phyloP scores from a whole-genome alignment of 2,113 vertebrate species.

The Hyaena hyaena region DNA sequence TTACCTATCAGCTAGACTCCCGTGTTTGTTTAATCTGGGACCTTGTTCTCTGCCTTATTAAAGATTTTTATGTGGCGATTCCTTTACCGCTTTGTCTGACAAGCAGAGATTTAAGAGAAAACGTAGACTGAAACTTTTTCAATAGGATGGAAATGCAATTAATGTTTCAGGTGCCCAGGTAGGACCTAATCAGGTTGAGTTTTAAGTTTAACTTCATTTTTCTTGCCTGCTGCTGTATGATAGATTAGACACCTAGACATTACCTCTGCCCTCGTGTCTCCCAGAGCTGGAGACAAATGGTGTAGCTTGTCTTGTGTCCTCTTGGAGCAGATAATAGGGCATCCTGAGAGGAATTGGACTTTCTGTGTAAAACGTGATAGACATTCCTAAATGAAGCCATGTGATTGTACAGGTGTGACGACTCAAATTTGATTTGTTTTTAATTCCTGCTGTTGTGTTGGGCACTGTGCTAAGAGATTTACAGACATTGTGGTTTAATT shows the following conservation, averaged over 20 bases:
- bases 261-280: neutral
- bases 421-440: neutral
- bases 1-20: neutral
- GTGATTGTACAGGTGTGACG: neutral
- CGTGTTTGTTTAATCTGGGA: conserved; percentile 56
- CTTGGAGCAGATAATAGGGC: neutral
- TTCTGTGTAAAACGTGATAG: neutral
- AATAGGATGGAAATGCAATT: conserved; percentile 21
- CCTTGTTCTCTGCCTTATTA: conserved; percentile 39
- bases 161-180: conserved; percentile 50
- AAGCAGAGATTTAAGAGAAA: conserved; percentile 65
- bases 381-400: neutral
- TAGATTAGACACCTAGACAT: neutral
- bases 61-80: conserved; percentile 55
- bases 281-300: neutral
- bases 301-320: neutral
- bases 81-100: conserved; percentile 50
- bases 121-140: conserved; percentile 69
- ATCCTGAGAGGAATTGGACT: neutral
- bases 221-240: conserved; percentile 41
- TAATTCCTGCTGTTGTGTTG: neutral
- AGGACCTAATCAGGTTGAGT: conserved; percentile 49
- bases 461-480: neutral
- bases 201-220: conserved; percentile 68
- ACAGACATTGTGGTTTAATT: conserved; percentile 24